These are phyloP conservation scores for Heterotis niloticus DNA, from an alignment of 2,113 vertebrate genomes.

Conservation along the genomic window DNA sequence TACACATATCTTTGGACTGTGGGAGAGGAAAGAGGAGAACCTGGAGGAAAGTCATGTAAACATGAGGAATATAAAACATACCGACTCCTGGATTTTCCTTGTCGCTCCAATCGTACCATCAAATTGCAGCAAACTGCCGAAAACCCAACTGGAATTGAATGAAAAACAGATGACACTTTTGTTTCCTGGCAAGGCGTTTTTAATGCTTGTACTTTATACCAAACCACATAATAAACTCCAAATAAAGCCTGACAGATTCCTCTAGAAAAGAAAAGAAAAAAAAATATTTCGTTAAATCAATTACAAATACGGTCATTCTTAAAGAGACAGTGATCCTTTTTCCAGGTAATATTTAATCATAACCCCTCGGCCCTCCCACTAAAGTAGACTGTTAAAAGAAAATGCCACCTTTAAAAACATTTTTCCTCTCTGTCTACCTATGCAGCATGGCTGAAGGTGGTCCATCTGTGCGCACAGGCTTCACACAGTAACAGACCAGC, in stretches of 20 bases:
- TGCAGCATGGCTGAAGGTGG: neutral
- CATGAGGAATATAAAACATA: neutral
- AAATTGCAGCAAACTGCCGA: neutral
- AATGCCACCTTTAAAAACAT: neutral
- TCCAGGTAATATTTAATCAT: conserved; percentile 23
- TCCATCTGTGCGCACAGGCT: neutral
- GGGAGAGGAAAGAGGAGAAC: neutral
- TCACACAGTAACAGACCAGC: neutral
- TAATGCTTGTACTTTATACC: conserved; percentile 64
- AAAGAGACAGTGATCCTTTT: conserved; percentile 54
- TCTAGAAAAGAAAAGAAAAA: conserved; percentile 53
- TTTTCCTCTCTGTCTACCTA: neutral
- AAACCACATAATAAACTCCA: conserved; percentile 67
- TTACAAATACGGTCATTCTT: conserved; percentile 45
- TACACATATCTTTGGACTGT: neutral
- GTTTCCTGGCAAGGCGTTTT: conserved; percentile 61
- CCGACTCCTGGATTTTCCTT: neutral
- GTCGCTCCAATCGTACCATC: neutral
- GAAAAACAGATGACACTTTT: conserved; percentile 20
- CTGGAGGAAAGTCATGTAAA: neutral
- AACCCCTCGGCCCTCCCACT: neutral
- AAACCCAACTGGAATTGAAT: neutral
- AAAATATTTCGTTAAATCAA: conserved; percentile 36
- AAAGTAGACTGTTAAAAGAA: neutral
- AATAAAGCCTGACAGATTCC: conserved; percentile 64